Evolutionary conservation across 2,797 vertebrate genomes (phyloP).

Genomic region (Chiroxiphia lanceolata): DNA sequence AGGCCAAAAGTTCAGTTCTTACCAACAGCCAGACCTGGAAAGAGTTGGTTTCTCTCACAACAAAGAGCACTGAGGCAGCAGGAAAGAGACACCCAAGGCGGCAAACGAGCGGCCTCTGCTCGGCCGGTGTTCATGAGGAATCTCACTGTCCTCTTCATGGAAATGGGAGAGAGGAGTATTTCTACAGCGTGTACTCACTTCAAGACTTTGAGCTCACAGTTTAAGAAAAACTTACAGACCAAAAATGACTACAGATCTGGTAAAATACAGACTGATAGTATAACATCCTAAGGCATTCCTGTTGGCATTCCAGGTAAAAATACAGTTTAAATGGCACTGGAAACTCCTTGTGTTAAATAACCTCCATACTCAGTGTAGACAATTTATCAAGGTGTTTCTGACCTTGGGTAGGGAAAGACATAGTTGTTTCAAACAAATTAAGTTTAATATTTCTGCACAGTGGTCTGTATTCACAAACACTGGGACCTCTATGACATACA

Average conservation of each 20-base stretch:
- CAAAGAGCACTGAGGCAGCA: neutral
- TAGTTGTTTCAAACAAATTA: constrained; percentile 64
- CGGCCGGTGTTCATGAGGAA: neutral
- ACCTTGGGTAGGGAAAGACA: neutral
- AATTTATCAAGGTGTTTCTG: neutral
- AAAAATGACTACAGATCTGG: neutral
- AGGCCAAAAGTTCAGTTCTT: neutral
- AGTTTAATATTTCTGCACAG: constrained; percentile 81
- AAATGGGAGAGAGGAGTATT: neutral
- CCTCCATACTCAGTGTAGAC: neutral
- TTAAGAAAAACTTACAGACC: neutral
- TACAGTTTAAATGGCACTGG: neutral
- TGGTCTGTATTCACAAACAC: constrained; percentile 81
- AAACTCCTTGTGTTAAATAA: neutral
- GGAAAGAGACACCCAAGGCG: neutral
- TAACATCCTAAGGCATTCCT: neutral
- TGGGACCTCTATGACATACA: constrained; percentile 77
- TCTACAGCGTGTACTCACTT: neutral
- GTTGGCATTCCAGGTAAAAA: neutral
- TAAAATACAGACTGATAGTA: neutral
- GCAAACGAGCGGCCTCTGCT: neutral
- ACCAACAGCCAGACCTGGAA: neutral
- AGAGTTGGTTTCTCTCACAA: neutral
- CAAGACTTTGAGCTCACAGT: neutral
- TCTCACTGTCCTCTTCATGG: neutral